A percentile compares a stretch with the other conserved stretches of the same genome.
phyloP scores from a whole-genome alignment of 2,888 invertebrate species.

The Spilosoma lubricipeda region DNA sequence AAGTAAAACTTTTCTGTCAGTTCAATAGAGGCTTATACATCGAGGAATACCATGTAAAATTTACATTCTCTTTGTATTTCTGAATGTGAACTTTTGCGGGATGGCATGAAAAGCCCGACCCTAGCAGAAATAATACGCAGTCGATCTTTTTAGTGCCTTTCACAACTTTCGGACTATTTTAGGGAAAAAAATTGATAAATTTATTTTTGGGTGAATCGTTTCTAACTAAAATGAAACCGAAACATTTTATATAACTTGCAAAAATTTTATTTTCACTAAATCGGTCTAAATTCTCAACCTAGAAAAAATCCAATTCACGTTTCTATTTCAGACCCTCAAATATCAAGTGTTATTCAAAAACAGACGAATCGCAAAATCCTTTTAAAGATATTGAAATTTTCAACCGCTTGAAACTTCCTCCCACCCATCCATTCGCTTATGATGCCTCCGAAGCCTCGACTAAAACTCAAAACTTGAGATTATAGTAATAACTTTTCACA shows the following conservation, averaged over 20 bases:
- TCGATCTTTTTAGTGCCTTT: not conserved
- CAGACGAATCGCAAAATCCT: conserved; percentile 59
- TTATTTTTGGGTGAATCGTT: not conserved
- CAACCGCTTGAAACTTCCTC: conserved; percentile 49
- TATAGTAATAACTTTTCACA: conserved; percentile 45
- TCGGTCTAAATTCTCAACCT: not conserved
- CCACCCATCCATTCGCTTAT: conserved; percentile 40
- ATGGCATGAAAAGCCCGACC: not conserved
- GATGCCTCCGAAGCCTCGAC: conserved; percentile 37
- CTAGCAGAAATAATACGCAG: not conserved
- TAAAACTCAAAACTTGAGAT: conserved; percentile 42
- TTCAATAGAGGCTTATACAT: not conserved
- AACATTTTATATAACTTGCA: conserved; percentile 5
- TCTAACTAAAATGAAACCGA: not conserved
- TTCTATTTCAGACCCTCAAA: conserved; percentile 36
- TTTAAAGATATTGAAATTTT: conserved; percentile 63
- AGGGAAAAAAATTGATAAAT: not conserved
- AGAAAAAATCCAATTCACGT: conserved; percentile 15
- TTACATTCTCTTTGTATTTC: not conserved
- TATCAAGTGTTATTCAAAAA: conserved; percentile 52
- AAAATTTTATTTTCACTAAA: conserved; percentile 20
- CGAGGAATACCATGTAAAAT: not conserved
- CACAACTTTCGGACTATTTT: not conserved
- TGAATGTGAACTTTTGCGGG: not conserved
- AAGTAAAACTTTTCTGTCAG: not conserved